A percentile compares a stretch with the other conserved stretches of the same genome.
These are phyloP conservation scores for Dendrolimus punctatus DNA, from an alignment of 1,140 invertebrate genomes.

Conservation along the genomic window DNA sequence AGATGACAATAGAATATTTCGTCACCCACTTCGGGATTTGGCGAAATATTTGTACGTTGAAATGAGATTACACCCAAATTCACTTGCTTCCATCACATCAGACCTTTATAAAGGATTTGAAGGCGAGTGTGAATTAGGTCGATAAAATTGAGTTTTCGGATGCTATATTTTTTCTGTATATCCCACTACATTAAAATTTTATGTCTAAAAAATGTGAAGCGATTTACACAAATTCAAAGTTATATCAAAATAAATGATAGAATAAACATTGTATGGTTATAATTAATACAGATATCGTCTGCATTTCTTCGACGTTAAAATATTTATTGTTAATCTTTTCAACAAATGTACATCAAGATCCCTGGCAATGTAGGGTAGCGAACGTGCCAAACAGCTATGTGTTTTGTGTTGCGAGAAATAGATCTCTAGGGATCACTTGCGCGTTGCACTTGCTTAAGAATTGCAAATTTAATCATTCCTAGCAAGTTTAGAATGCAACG, in stretches of 20 bases:
- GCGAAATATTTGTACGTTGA: conserved; percentile 6
- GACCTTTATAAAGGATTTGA: conserved; percentile 9
- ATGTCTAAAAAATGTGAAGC: neutral
- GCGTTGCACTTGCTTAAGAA: neutral
- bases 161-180: conserved; percentile 3
- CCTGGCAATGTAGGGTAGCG: conserved; percentile 12
- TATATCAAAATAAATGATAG: too few species aligned
- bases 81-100: conserved; percentile 14
- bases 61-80: conserved; percentile 18
- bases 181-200: conserved; percentile 1
- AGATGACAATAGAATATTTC: too few species aligned
- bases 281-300: too few species aligned
- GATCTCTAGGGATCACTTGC: conserved; percentile 3
- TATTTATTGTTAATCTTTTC: conserved; percentile 17
- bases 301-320: too few species aligned
- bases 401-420: conserved; percentile 32
- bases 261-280: neutral
- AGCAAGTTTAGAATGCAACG: too few species aligned
- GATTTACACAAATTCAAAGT: neutral
- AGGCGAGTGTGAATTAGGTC: conserved; percentile 9
- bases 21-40: neutral
- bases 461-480: conserved; percentile 15
- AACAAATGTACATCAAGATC: conserved; percentile 20
- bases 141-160: neutral
- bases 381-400: conserved; percentile 24